phyloP scores from a whole-genome alignment of 2,797 vertebrate genomes.

The Lepus townsendii region DNA sequence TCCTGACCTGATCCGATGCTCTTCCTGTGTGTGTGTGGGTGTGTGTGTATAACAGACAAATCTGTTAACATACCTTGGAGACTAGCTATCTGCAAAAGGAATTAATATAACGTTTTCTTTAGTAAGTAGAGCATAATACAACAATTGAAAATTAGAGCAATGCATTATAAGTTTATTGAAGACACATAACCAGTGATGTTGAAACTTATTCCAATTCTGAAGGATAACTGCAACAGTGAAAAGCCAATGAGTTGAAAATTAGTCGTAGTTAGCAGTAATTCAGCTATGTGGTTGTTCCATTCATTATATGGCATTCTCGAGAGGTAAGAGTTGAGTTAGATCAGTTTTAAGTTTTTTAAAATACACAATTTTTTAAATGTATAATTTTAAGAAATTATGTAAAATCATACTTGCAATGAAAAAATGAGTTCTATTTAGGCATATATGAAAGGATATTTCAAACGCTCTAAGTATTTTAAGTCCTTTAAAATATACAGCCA shows the following conservation, averaged over 20 bases:
- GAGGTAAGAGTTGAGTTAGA: neutral
- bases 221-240: neutral
- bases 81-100: neutral
- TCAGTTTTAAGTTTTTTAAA: neutral
- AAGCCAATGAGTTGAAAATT: neutral
- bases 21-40: neutral
- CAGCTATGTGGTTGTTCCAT: neutral
- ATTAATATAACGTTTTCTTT: neutral
- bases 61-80: neutral
- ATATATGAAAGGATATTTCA: neutral
- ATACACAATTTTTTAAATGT: neutral
- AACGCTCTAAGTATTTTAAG: neutral
- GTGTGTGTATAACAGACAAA: neutral
- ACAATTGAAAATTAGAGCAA: conserved; percentile 31
- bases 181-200: neutral
- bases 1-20: too few relatives aligned
- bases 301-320: neutral
- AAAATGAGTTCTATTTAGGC: neutral
- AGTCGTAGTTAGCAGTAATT: neutral
- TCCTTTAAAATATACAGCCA: neutral
- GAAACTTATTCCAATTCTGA: neutral
- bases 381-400: neutral
- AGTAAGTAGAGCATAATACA: neutral
- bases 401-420: neutral
- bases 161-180: neutral